A percentile compares a stretch with the other conserved stretches of the same genome.
Evolutionary conservation across 2,113 vertebrate genomes (phyloP).

Genomic region (Girardinichthys multiradiatus): DNA sequence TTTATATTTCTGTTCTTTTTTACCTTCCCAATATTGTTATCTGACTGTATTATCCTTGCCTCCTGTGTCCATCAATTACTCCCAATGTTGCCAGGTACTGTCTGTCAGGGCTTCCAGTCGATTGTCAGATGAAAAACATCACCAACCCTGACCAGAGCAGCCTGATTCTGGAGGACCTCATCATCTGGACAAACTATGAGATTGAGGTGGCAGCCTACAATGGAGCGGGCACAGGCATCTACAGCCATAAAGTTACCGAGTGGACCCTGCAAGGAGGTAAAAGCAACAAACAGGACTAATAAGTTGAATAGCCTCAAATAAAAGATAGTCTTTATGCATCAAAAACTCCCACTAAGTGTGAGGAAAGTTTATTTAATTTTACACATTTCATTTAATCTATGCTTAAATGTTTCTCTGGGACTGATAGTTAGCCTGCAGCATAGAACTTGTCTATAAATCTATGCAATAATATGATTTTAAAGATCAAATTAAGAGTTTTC

Average conservation of each 20-base stretch:
- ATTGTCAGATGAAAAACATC: constrained; percentile 98
- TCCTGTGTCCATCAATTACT: constrained; percentile 27
- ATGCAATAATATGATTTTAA: constrained; percentile 12
- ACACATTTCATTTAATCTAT: background rate
- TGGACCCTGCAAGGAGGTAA: constrained; percentile 98
- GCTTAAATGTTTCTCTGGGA: background rate
- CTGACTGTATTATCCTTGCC: constrained; percentile 15
- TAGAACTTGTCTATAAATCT: constrained; percentile 6
- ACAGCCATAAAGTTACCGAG: constrained; percentile 94
- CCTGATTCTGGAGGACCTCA: constrained; percentile 94
- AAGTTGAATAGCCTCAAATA: background rate
- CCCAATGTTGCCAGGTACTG: constrained; percentile 85
- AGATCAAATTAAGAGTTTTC: constrained; percentile 20
- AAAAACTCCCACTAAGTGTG: background rate
- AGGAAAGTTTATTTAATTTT: background rate
- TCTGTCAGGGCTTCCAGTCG: constrained; percentile 93
- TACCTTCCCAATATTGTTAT: constrained; percentile 22
- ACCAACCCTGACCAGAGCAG: constrained; percentile 91
- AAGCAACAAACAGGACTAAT: background rate
- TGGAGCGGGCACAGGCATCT: constrained; percentile 90
- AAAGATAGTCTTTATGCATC: background rate
- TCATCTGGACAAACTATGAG: constrained; percentile 99
- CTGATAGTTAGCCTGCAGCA: constrained; percentile 5
- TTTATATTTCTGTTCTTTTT: too few species aligned
- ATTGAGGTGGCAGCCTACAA: constrained; percentile 97